Conservation (phyloP, 2,888 invertebrate genomes). For the Eristalis pertinax region DNA sequence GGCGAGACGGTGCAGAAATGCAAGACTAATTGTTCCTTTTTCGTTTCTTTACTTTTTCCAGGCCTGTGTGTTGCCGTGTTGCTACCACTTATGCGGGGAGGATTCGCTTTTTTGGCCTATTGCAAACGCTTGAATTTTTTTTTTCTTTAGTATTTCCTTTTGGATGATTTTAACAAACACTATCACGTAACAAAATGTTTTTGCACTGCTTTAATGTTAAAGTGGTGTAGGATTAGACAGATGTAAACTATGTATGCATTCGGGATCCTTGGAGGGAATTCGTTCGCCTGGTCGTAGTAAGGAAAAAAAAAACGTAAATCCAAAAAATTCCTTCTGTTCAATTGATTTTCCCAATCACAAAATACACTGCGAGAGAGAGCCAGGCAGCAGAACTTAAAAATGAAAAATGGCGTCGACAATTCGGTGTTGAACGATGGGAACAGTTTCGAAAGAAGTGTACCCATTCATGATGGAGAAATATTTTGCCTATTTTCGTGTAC, state of each 20-base stretch:
- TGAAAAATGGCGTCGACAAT: conserved; percentile 65
- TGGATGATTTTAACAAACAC: conserved; percentile 54
- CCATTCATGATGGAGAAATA: background rate
- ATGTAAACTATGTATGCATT: conserved; percentile 54
- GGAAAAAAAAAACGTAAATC: conserved; percentile 47
- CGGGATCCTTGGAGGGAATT: conserved; percentile 64
- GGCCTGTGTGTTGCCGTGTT: conserved; percentile 16
- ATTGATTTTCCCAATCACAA: conserved; percentile 72
- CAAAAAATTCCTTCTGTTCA: conserved; percentile 63
- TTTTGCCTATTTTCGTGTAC: background rate
- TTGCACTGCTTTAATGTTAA: conserved; percentile 54
- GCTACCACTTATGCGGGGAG: conserved; percentile 58
- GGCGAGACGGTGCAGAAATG: conserved; percentile 5
- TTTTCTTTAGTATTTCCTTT: conserved; percentile 35
- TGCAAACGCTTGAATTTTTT: conserved; percentile 34
- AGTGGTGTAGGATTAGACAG: conserved; percentile 29
- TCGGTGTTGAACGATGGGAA: conserved; percentile 46
- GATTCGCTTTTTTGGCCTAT: conserved; percentile 38
- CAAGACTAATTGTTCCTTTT: conserved; percentile 29
- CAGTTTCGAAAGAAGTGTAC: conserved; percentile 51
- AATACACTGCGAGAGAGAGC: conserved; percentile 70
- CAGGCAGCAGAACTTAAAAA: conserved; percentile 66
- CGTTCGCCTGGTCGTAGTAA: conserved; percentile 40
- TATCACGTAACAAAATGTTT: conserved; percentile 69
- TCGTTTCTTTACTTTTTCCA: background rate